These are phyloP conservation scores for Cataglyphis cursor DNA, from an alignment of 2,888 invertebrate genomes.

Conservation along the genomic window DNA sequence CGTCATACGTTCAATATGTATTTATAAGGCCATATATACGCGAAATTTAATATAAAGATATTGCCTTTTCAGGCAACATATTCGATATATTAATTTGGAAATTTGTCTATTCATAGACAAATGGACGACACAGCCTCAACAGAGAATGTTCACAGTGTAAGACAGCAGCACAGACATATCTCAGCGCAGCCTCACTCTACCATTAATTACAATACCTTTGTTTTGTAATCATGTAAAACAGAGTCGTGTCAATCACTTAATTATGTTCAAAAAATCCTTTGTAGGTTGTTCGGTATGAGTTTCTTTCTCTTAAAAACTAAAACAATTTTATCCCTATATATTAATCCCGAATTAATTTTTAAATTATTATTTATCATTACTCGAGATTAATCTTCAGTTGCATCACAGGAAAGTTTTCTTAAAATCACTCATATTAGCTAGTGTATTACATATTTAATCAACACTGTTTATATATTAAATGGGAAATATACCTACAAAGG, in stretches of 20 bases:
- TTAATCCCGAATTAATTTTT: constrained; percentile 46
- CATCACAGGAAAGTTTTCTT: constrained; percentile 42
- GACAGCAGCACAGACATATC: constrained; percentile 79
- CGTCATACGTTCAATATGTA: constrained; percentile 72
- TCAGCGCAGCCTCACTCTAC: constrained; percentile 79
- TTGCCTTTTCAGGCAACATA: constrained; percentile 72
- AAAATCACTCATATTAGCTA: constrained; percentile 32
- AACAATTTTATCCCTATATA: constrained; percentile 45
- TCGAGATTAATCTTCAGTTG: constrained; percentile 21
- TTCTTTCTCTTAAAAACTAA: constrained; percentile 47
- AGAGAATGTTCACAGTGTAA: constrained; percentile 85
- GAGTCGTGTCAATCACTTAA: constrained; percentile 46
- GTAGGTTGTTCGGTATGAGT: constrained; percentile 56
- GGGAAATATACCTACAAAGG: constrained; percentile 65
- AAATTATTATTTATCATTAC: constrained; percentile 39
- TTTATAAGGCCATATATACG: constrained; percentile 81
- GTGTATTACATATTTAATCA: constrained; percentile 42
- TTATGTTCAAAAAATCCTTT: constrained; percentile 69
- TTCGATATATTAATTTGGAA: constrained; percentile 81
- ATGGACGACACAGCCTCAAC: constrained; percentile 83
- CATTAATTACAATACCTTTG: constrained; percentile 66
- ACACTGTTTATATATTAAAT: constrained; percentile 48
- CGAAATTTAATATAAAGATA: constrained; percentile 78
- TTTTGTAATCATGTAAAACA: constrained; percentile 68
- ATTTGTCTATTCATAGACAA: constrained; percentile 77